Base-by-base conservation (phyloP, 2,797 vertebrate species). In the Phylloscopus collybita region DNA sequence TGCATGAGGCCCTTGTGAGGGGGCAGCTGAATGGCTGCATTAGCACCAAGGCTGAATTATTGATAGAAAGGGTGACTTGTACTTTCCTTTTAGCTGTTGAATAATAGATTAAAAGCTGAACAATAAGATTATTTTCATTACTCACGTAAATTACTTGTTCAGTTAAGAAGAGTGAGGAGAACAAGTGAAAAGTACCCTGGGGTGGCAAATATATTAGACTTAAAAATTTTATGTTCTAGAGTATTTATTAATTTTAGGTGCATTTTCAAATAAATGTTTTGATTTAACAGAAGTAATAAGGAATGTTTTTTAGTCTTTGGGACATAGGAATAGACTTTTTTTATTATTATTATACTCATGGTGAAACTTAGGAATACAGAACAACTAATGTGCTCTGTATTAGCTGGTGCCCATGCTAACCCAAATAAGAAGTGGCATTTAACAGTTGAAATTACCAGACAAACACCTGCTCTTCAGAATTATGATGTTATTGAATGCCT, bases 91-190 rank as follows among this genome's bases (percentile, higher is more conserved):
- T 88, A 79, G 40, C 86, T 96, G 23, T 36, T 97, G 93, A 96
- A 96, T 94, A 94, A 96, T 88, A 85, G 69, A 96, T 96, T 91
- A 94, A 96, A 97, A 91, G 62, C 65, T 92, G 32, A 66, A 80
- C 78, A 80, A 69, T 78, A 74, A 62, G 62, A 95, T 90, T 93
- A 74, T 94, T 96, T 91, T 94, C 40, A 91, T 92, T 80, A 94
- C 30, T 88, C 27, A 65, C 3, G 0, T 89, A 80, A 86, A 93
- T 93, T 53, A 81, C 66, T 86, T 85, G 65, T 90, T 93, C 90
- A 30, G 56, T 94, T 86, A 84, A 88, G 90, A 91, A 60, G 32
- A 80, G n/a, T 45, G 40, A 87, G 40, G 49, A 92, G 59, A 89
- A 57, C 34, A 84, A 85, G 86, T 91, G 49, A 90, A 92, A 92